Evolutionary conservation across 2,797 vertebrate genomes (phyloP).

Genomic region (Chelon labrosus): DNA sequence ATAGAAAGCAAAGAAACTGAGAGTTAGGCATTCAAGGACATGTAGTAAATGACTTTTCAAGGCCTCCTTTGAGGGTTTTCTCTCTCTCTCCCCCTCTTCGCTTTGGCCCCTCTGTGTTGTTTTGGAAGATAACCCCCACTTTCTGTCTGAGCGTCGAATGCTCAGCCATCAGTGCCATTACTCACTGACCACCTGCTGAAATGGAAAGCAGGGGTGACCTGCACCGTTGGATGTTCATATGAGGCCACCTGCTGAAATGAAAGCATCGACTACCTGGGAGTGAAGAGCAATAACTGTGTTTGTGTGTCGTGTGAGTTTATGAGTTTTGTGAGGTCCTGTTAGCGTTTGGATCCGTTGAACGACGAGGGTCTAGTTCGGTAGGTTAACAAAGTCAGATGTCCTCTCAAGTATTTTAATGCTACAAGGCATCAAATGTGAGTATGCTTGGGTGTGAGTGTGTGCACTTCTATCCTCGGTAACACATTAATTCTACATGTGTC

Average conservation of each 20-base stretch:
- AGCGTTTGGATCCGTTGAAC: slow-evolving; percentile 2
- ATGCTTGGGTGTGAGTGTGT: slow-evolving; percentile 10
- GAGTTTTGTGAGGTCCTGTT: slow-evolving; percentile 12
- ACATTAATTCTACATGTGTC: slow-evolving; percentile 61
- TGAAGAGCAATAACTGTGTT: slow-evolving; percentile 38
- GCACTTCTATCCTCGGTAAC: slow-evolving; percentile 51
- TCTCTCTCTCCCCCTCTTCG: slow-evolving; percentile 16
- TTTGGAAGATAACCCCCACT: slow-evolving; percentile 69
- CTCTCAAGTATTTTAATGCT: slow-evolving; percentile 35
- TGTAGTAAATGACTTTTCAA: slow-evolving; percentile 67
- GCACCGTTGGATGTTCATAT: slow-evolving; percentile 40
- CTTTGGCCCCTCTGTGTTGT: slow-evolving; percentile 48
- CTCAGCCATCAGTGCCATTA: slow-evolving; percentile 69
- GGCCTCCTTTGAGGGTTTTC: slow-evolving; percentile 44
- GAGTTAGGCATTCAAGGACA: slow-evolving; percentile 69
- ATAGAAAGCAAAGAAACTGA: slow-evolving; percentile 60
- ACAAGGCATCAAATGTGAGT: neutral
- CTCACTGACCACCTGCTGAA: slow-evolving; percentile 72
- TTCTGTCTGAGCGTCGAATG: slow-evolving; percentile 63
- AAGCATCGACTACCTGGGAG: slow-evolving; percentile 59
- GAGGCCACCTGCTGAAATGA: slow-evolving; percentile 70
- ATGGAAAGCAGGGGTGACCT: slow-evolving; percentile 69
- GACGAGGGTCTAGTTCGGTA: neutral
- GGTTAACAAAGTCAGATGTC: slow-evolving; percentile 36
- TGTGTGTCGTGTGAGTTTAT: slow-evolving; percentile 32